Base-by-base conservation (phyloP, 2,888 invertebrate genomes). In the Nephrocerus scutellatus region DNA sequence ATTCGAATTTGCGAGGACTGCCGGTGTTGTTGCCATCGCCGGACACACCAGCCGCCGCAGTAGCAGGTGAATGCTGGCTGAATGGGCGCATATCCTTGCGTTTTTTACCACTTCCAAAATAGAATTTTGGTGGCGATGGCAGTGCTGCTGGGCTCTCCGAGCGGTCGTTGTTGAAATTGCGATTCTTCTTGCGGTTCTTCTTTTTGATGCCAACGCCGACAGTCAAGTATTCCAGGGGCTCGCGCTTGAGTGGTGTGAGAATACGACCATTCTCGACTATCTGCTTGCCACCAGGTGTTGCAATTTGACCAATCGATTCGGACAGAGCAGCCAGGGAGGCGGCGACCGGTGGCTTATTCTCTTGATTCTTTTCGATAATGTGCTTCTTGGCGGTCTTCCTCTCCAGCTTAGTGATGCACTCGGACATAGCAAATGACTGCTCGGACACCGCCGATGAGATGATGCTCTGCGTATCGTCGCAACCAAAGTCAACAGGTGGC, bases 361-460 rank as follows among this genome's bases (percentile, higher is more conserved):
- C 61, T 57, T 71, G 55, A 44, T 59, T 54, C 49, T 60, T 62
- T 30, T 62, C 63, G 25, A 55, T 56, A 7, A 63, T 63, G 36
- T 63, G 65, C 51, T 65, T 64, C 41, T 68, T 61, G 30, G 60
- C 56, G 48, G 63, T 53, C 54, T 72, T 77, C 53, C 74, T 77
- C 47, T 79, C 72, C 23, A 76, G 72, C 31, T 72, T 59, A 52
- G 75, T 72, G 15, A 79, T 76, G 20, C 79, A 74, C 56, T 82
- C 82, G 49, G 76, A 77, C 65, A 80, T 76, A 58, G 78, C 77
- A 62, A 79, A 74, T 38, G 82, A 82, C 55, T 78, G 74, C 67
- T 79, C 80, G 34, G 85, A 84, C 65, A 84, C 76, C 10, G 76
- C 80, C 21, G 84, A 84, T 12, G 85, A 85, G 49, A 83, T 71